A percentile compares a stretch with the other conserved stretches of the same genome.
Evolutionary conservation across 2,797 vertebrate genomes (phyloP).

Genomic region (Sebastes wilsoni): DNA sequence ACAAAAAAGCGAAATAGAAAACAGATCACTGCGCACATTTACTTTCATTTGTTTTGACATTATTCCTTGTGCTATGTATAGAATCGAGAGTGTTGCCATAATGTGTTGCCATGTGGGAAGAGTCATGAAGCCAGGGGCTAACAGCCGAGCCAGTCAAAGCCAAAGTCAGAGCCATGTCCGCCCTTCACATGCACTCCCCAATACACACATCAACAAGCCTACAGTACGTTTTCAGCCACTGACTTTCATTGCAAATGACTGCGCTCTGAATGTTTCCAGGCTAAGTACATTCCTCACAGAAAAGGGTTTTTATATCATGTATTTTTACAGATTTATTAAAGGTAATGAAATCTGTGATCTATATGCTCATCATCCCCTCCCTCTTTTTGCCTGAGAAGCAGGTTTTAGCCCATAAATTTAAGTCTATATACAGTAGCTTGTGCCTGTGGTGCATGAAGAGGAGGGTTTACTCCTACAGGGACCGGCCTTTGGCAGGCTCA

Average conservation of each 20-base stretch:
- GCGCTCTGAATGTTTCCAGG: conserved; percentile 63
- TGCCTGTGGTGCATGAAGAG: conserved; percentile 74
- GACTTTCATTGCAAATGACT: conserved; percentile 76
- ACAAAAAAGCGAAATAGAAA: not conserved
- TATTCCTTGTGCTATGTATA: conserved; percentile 59
- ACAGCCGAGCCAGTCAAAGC: conserved; percentile 60
- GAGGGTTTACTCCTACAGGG: conserved; percentile 71
- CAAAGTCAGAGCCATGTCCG: conserved; percentile 69
- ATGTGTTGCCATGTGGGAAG: conserved; percentile 74
- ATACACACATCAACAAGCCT: conserved; percentile 58
- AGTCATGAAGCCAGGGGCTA: conserved; percentile 73
- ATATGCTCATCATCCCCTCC: conserved; percentile 39
- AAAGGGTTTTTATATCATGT: conserved; percentile 38
- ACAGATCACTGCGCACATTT: conserved; percentile 35
- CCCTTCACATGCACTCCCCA: conserved; percentile 65
- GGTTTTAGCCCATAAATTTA: conserved; percentile 67
- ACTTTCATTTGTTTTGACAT: conserved; percentile 66
- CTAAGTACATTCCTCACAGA: conserved; percentile 42
- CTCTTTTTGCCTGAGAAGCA: conserved; percentile 55
- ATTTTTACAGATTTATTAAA: conserved; percentile 65
- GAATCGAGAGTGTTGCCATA: conserved; percentile 65
- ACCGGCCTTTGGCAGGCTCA: conserved; percentile 74
- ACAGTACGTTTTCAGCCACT: conserved; percentile 66
- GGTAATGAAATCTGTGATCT: conserved; percentile 61
- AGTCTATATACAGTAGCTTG: conserved; percentile 70